Evolutionary conservation across 2,113 vertebrate species (phyloP), one percentile per base, ranked within the genome.

Genomic region (Notarius lentiginosus): DNA sequence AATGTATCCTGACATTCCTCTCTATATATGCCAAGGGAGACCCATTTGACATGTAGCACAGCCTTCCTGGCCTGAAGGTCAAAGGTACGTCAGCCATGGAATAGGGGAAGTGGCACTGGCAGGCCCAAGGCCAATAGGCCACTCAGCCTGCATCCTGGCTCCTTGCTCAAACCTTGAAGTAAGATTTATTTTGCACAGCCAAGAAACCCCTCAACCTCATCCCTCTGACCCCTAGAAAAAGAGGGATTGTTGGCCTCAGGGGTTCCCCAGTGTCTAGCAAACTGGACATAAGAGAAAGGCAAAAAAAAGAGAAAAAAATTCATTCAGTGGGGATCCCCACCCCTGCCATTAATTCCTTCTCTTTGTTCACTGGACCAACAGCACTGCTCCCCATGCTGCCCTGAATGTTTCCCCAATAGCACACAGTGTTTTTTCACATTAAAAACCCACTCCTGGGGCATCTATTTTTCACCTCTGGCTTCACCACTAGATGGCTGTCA

Each of bases 401-500:
- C 20, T 1, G 53, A 24, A 76, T n/a, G 14, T 22, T 47, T 12
- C 10, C n/a, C 9, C 17, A 18, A 20, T 4, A 4, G 9, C n/a
- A 66, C 20, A 63, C 20, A 34, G 11, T 70, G 4, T 75, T 49
- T 49, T 24, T 75, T 58, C 27, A 34, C 27, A 58, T 12, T 0
- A 56, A 61, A 34, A 47, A 61, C 61, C 79, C 61, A 20, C 27
- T 60, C 9, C 3, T 22, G 15, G 27, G 11, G 17, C 79, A 81
- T 24, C 18, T 4, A 4, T 41, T 41, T 41, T 41, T 61, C 34
- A 30, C 53, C 55, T 10, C 55, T 79, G 15, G 51, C 53, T 27
- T 79, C 51, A 58, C 77, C 77, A 7, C 77, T 81, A 81, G 56
- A 81, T 61, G 79, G 79, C 79, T 4, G 79, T 61, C 30, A 81